A percentile compares a stretch with the other conserved stretches of the same genome.
These are phyloP conservation scores for Misgurnus mizolepis DNA, from an alignment of 2,113 vertebrate genomes.

Conservation along the genomic window DNA sequence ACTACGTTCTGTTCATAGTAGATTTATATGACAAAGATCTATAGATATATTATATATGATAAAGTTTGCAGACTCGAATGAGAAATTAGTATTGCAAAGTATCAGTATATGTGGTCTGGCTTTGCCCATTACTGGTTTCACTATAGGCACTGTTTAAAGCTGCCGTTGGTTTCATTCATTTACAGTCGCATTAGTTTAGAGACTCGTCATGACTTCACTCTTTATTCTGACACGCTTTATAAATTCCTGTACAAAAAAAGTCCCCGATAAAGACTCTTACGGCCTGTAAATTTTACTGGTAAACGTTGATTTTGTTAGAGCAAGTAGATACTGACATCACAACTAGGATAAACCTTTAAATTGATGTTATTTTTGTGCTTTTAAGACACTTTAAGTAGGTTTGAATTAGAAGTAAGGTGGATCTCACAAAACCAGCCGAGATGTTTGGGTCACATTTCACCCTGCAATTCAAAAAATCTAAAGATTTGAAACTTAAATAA, in stretches of 20 bases:
- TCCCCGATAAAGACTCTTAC: not conserved
- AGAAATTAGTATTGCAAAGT: conserved; percentile 65
- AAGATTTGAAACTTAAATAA: not conserved
- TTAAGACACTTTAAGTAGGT: not conserved
- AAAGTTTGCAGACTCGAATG: conserved; percentile 72
- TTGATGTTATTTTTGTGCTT: not conserved
- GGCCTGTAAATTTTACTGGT: conserved; percentile 13
- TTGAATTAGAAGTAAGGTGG: not conserved
- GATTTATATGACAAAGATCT: conserved; percentile 80
- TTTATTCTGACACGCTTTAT: not conserved
- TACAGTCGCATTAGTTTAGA: conserved; percentile 59
- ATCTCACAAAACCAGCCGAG: not conserved
- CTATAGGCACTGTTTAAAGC: conserved; percentile 62
- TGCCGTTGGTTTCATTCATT: conserved; percentile 52
- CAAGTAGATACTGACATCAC: conserved; percentile 19
- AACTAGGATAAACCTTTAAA: not conserved
- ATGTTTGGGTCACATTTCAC: not conserved
- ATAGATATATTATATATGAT: conserved; percentile 74
- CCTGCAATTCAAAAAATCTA: not conserved
- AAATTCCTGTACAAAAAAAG: not conserved
- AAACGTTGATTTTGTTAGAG: not conserved
- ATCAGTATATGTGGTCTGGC: conserved; percentile 57
- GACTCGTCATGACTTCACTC: conserved; percentile 11
- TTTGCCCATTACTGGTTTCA: conserved; percentile 53
- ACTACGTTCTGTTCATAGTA: conserved; percentile 82